Evolutionary conservation across 1,140 invertebrate species (phyloP), one percentile per base, ranked within the genome.

Genomic region (Brachionus koreanus): DNA sequence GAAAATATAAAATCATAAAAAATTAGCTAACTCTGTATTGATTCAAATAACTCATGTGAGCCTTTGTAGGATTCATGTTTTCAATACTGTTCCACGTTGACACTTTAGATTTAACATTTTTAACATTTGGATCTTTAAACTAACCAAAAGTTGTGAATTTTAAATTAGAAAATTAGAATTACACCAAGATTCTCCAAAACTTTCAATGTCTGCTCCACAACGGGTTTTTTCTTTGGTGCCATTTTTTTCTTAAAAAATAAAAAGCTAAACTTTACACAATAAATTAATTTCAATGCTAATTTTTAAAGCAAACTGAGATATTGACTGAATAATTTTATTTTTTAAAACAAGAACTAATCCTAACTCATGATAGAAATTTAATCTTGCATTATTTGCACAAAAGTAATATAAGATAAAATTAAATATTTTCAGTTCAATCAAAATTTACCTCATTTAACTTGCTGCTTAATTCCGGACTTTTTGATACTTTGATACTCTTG

Each of bases 91-190:
- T 61, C 76, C 76, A 79, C 7, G 76, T 79, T 1, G 76, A 63
- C 12, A 79, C 23, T 79, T 79, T 79, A 10, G 76, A 65, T 37
- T 79, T 79, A 3, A 13, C 76, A 37, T 79, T 79, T 65, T 79
- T 79, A 5, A 79, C 13, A 13, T 79, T 79, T 10, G 76, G 76
- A 16, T 79, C 76, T 33, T 42, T 61, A 65, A 79, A 79, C 76
- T 79, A 7, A 42, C 16, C 7, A 61, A n/a, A 29, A 25, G 46
- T 13, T 29, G 25, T 42, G 19, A 72, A 19, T 39, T 39, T 39
- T 72, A 16, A 29, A 2, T 4, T 19, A 46, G 3, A 43, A 16
- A 12, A 42, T 25, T 25, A 2, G 3, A 37, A 12, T 46, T 74
- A 74, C 69, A 25, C 69, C 69, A 46, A 74, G 25, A 74, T 46